Evolutionary conservation across 2,888 invertebrate species (phyloP).

Genomic region (Temnothorax unifasciatus): DNA sequence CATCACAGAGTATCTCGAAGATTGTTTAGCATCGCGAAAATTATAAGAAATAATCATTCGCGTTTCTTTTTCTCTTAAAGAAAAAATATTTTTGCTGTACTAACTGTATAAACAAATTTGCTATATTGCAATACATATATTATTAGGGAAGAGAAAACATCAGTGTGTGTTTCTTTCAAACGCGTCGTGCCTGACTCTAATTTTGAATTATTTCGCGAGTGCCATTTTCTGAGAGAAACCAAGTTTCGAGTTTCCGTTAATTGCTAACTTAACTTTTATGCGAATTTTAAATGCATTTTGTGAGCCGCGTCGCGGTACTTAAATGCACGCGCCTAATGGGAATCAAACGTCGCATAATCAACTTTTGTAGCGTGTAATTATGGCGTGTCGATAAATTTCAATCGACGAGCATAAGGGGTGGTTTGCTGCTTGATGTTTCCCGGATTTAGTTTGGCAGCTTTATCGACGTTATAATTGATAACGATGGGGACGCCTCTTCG

Average conservation of each 20-base stretch:
- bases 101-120: background rate
- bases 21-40: background rate
- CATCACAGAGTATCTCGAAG: background rate
- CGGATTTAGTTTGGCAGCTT: constrained; percentile 79
- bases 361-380: constrained; percentile 82
- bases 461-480: constrained; percentile 79
- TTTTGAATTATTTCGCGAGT: background rate
- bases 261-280: background rate
- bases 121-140: background rate
- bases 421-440: constrained; percentile 72
- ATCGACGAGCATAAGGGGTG: constrained; percentile 68
- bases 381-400: constrained; percentile 83
- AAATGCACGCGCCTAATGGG: constrained; percentile 62
- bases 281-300: background rate
- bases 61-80: background rate
- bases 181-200: no score
- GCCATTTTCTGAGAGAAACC: background rate
- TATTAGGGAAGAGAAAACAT: background rate
- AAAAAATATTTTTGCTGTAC: background rate
- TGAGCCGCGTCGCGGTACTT: background rate
- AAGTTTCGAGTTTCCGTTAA: background rate
- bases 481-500: constrained; percentile 65
- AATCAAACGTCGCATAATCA: constrained; percentile 71
- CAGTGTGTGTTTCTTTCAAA: background rate
- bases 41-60: background rate